These are phyloP conservation scores for Stercorarius parasiticus DNA, from an alignment of 2,113 vertebrate species.

Conservation along the genomic window DNA sequence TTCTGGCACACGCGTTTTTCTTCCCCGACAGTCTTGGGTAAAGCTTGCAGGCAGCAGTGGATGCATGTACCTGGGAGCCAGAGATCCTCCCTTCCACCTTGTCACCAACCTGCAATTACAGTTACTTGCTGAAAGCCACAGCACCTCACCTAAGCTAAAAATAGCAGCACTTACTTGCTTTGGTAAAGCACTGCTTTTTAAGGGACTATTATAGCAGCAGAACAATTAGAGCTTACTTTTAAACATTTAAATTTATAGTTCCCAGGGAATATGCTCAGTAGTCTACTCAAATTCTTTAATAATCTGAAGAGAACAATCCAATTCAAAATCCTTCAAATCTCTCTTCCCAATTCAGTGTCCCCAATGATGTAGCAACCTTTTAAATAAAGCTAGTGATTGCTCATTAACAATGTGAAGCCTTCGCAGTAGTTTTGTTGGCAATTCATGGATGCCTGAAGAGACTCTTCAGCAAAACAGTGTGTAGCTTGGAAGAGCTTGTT, in stretches of 20 bases:
- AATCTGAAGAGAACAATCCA: neutral
- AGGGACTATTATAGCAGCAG: neutral
- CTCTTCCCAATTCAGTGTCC: neutral
- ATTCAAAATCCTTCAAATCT: neutral
- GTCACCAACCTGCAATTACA: neutral
- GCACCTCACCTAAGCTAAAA: neutral
- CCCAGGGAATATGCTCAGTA: neutral
- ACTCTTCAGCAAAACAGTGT: neutral
- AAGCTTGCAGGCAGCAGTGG: neutral
- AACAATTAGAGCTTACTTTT: slow-evolving; percentile 23
- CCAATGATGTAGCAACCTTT: neutral
- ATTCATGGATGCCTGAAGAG: neutral
- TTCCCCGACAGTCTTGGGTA: neutral
- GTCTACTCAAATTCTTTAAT: neutral
- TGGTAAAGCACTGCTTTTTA: neutral
- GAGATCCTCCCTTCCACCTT: neutral
- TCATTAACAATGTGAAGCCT: neutral
- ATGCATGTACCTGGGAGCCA: neutral
- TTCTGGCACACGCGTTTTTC: neutral
- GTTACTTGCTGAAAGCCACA: neutral
- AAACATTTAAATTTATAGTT: neutral
- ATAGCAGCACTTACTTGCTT: neutral
- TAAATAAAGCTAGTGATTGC: neutral
- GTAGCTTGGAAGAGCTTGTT: neutral
- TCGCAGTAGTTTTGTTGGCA: neutral